Percentiles rank a stretch among this genome's conserved stretches.
These are phyloP conservation scores for Trichomalopsis sarcophagae DNA, from an alignment of 1,140 invertebrate species.

Conservation along the genomic window DNA sequence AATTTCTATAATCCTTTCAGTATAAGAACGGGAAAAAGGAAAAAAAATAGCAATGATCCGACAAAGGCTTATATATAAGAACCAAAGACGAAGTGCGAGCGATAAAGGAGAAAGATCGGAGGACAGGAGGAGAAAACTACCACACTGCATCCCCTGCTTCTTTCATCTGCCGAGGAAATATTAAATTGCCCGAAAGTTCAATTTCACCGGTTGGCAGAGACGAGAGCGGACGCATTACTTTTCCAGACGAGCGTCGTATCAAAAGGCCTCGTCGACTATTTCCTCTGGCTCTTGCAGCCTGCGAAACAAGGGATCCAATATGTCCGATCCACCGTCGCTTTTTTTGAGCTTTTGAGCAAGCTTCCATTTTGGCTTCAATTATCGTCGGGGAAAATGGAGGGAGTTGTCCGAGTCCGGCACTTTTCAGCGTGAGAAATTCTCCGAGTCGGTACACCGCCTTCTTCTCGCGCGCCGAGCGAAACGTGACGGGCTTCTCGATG, in stretches of 20 bases:
- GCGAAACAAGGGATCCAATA: slow-evolving; percentile 9
- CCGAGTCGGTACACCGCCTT: neutral
- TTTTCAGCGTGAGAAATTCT: slow-evolving; percentile 14
- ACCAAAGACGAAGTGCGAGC: slow-evolving; percentile 4
- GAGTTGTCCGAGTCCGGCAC: neutral
- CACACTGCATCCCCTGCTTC: neutral
- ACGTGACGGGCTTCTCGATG: slow-evolving; percentile 25
- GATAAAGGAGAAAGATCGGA: slow-evolving; percentile 37
- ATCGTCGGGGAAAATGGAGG: slow-evolving; percentile 6
- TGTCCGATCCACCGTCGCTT: neutral
- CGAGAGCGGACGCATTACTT: slow-evolving; percentile 47
- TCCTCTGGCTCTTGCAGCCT: neutral
- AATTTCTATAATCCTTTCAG: neutral
- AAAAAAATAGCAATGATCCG: neutral
- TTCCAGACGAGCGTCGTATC: slow-evolving; percentile 37
- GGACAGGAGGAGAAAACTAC: neutral
- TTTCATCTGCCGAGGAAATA: slow-evolving; percentile 29
- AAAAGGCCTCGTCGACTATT: slow-evolving; percentile 40
- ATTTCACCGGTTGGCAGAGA: slow-evolving; percentile 45
- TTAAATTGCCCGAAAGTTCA: slow-evolving; percentile 53
- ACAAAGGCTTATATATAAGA: slow-evolving; percentile 1
- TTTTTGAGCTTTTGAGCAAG: neutral
- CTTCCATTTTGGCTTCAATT: slow-evolving; percentile 18
- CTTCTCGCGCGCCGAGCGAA: neutral
- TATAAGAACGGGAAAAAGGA: neutral